Evolutionary conservation across 2,797 vertebrate genomes (phyloP).

Genomic region (Cossypha caffra): DNA sequence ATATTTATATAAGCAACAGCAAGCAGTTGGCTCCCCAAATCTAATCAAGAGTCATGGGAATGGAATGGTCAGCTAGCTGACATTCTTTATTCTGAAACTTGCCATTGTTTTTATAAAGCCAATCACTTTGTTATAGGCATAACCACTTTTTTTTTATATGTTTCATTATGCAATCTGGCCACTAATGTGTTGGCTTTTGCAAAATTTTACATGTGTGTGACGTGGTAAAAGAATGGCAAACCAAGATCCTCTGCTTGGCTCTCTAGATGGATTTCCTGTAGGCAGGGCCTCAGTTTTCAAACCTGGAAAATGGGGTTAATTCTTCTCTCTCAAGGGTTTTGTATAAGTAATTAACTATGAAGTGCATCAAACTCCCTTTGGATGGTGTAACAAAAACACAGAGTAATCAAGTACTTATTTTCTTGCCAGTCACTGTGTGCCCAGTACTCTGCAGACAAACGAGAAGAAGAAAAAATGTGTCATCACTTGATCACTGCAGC

Average conservation of each 20-base stretch:
- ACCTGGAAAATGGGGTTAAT: background rate
- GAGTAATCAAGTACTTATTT: background rate
- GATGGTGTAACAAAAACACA: background rate
- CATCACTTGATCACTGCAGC: slow-evolving; percentile 96
- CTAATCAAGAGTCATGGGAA: background rate
- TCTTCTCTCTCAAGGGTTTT: background rate
- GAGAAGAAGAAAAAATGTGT: slow-evolving; percentile 98
- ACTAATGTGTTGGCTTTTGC: background rate
- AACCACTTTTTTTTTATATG: background rate
- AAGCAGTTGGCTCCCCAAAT: background rate
- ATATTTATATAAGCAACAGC: background rate
- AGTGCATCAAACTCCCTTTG: background rate
- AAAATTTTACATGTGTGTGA: background rate
- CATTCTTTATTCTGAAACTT: background rate
- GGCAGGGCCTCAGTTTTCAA: background rate
- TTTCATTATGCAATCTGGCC: background rate
- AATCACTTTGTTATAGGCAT: background rate
- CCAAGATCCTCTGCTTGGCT: background rate
- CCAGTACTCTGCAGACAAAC: slow-evolving; percentile 93
- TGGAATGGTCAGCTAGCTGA: background rate
- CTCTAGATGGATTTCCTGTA: background rate
- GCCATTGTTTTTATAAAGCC: background rate
- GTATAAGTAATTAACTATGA: background rate
- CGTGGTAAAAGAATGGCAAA: background rate
- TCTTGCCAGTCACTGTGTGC: slow-evolving; percentile 87